Percentiles rank a stretch among this genome's conserved stretches.
Evolutionary conservation across 2,113 vertebrate genomes (phyloP).

Genomic region (Muntiacus muntjak): DNA sequence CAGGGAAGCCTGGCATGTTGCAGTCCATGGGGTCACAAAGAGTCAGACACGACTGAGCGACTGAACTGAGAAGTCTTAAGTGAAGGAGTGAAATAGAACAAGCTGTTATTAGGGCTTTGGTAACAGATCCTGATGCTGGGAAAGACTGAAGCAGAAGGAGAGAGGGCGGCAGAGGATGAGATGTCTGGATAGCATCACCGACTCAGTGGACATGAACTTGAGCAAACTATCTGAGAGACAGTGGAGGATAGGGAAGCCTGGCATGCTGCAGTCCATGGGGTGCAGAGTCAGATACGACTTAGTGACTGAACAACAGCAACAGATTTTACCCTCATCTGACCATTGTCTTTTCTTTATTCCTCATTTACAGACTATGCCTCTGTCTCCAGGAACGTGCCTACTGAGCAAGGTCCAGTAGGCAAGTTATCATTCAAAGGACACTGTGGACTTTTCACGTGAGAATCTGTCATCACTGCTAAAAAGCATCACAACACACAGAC

Average conservation of each 20-base stretch:
- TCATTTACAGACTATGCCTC: not conserved
- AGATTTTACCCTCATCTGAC: not conserved
- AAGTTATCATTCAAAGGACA: not conserved
- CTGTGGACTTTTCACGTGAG: not conserved
- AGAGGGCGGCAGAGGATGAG: not conserved
- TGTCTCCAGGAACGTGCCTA: not conserved
- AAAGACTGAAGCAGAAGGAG: not conserved
- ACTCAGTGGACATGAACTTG: not conserved
- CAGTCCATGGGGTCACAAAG: not conserved
- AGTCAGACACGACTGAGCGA: fast-evolving
- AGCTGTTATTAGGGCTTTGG: not conserved
- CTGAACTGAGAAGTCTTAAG: not conserved
- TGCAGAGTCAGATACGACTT: not conserved
- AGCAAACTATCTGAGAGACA: not conserved
- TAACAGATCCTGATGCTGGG: not conserved
- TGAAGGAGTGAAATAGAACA: not conserved
- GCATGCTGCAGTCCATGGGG: not conserved
- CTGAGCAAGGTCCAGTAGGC: not conserved
- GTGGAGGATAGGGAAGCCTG: not conserved
- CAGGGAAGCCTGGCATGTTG: not conserved
- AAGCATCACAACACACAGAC: too few relatives aligned
- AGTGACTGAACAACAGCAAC: not conserved
- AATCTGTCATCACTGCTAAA: not conserved
- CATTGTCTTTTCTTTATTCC: not conserved
- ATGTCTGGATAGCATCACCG: not conserved